Base-by-base conservation (phyloP, 2,113 vertebrate species). In the Gymnogyps californianus region DNA sequence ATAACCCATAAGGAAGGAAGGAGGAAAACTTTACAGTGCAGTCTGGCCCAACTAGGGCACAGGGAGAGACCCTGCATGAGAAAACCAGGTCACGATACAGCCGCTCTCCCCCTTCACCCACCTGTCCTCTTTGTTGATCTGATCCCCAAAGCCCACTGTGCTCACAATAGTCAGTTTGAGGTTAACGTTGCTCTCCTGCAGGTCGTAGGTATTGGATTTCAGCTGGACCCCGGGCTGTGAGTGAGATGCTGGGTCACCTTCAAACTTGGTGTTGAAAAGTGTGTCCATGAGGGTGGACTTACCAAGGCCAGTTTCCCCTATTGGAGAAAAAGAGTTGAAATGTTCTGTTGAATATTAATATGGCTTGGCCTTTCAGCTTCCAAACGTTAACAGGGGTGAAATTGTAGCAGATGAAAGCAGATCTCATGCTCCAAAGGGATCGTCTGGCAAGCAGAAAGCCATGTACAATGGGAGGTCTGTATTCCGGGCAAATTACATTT, bases 101-200 rank as follows among this genome's bases (percentile, higher is more conserved):
- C 19, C 13, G 85, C 52, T 69, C 49, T 83, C 11, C 8, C 40
- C 6, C 17, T 77, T 54, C 46, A 74, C 96, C 93, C 55, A 99
- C 99, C 99, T 99, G 98, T 99, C 99, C 79, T 99, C 99, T 96
- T 99, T 99, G 97, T 99, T 99, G 90, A 99, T 99, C 96, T 99
- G 99, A 96, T 99, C 99, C 46, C 99, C 99, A 82, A 99, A 99
- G 87, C 99, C 99, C 84, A 99, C 99, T 0, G 99, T 99, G 98
- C 99, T 99, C 70, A 99, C 99, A 14, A 99, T 98, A 18, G 99
- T 99, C 90, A 99, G 98, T 93, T 99, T 99, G 94, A 99, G 99
- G 42, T 99, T 98, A 83, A 99, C 99, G 0, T 99, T 99, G 96
- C 99, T 99, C 97, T 99, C 99, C 95, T 99, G 99, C 70, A 99